These are phyloP conservation scores for Melanotaenia pygmaea DNA, from an alignment of 2,797 vertebrate genomes.

Conservation along the genomic window DNA sequence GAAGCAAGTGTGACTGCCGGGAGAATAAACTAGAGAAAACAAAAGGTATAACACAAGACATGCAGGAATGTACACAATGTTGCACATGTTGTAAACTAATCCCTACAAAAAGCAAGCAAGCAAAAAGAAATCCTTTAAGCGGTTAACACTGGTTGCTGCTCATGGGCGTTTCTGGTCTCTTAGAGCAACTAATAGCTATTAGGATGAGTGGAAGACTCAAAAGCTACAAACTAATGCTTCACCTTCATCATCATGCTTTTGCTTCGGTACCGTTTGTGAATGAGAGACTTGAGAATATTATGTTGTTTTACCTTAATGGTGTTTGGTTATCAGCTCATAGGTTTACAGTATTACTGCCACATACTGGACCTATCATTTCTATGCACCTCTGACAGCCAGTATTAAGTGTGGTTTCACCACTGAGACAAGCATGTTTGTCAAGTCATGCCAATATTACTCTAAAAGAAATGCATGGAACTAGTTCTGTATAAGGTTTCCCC, in stretches of 20 bases:
- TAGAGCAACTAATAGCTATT: neutral
- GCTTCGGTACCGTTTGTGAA: neutral
- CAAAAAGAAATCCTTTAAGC: neutral
- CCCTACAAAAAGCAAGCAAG: neutral
- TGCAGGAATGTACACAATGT: neutral
- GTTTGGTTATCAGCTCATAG: neutral
- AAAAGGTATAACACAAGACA: conserved; percentile 84
- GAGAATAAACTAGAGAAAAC: conserved; percentile 99
- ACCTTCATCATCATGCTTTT: neutral
- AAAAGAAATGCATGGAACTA: neutral
- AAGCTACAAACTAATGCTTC: neutral
- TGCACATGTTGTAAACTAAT: neutral
- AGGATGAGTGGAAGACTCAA: neutral
- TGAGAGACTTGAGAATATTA: neutral
- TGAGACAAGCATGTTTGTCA: neutral
- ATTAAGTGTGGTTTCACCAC: neutral
- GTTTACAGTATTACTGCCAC: neutral
- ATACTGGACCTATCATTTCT: neutral
- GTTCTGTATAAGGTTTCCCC: neutral
- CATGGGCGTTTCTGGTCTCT: neutral
- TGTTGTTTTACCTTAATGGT: neutral
- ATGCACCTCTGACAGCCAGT: neutral
- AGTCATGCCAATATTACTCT: neutral
- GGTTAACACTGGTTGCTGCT: neutral
- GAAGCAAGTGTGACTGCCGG: conserved; percentile 90